A percentile compares a stretch with the other conserved stretches of the same genome.
Conservation (phyloP, 1,140 invertebrate species). For the Hesperophylax magnus region DNA sequence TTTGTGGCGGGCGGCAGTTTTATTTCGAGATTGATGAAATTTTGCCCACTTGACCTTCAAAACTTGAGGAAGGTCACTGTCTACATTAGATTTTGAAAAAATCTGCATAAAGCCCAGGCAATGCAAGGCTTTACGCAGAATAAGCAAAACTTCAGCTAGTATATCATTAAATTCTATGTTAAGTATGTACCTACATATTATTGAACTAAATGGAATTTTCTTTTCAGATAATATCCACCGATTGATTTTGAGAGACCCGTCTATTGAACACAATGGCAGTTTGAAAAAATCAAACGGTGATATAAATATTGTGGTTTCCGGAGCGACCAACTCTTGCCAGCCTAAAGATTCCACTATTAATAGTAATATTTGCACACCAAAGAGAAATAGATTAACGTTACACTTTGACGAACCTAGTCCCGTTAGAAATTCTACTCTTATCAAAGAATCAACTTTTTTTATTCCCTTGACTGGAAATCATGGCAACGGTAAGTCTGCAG, state of each 20-base stretch:
- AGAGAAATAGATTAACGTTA: constrained; percentile 69
- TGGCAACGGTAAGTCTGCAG: constrained; percentile 45
- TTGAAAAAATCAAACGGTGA: constrained; percentile 55
- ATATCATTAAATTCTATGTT: too few relatives aligned
- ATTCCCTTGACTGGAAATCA: constrained; percentile 47
- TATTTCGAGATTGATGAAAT: too few relatives aligned
- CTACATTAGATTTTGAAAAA: too few relatives aligned
- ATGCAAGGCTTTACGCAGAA: too few relatives aligned
- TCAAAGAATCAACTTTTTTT: constrained; percentile 70
- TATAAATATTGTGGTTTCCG: constrained; percentile 39
- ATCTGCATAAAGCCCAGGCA: too few relatives aligned
- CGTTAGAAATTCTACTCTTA: constrained; percentile 71
- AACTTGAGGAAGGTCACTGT: too few relatives aligned
- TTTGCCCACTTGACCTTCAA: too few relatives aligned
- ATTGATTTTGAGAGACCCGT: constrained; percentile 62
- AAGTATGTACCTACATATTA: too few relatives aligned
- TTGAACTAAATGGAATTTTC: not conserved
- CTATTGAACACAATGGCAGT: constrained; percentile 24
- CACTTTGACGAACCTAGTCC: constrained; percentile 72
- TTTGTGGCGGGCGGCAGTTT: too few relatives aligned
- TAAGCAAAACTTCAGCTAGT: too few relatives aligned
- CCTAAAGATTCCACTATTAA: constrained; percentile 48
- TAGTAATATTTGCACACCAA: constrained; percentile 62
- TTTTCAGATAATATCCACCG: constrained; percentile 67
- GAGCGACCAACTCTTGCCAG: not conserved